Evolutionary conservation across 2,888 invertebrate species (phyloP).

Genomic region (Laothoe populi): DNA sequence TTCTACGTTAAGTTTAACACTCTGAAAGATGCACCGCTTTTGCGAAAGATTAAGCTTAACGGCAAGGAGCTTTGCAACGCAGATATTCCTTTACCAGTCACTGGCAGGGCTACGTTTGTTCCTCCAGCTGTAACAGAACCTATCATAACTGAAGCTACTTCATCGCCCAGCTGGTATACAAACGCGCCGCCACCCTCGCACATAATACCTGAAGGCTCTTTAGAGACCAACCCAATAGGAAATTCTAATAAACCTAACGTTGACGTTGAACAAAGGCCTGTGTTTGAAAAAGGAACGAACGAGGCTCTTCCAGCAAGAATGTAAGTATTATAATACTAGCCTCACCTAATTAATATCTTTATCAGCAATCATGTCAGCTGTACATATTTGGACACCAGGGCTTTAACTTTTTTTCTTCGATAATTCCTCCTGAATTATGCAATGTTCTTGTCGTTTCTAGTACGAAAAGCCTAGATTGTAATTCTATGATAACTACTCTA

Average conservation of each 20-base stretch:
- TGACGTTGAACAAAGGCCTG: neutral
- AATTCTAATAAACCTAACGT: neutral
- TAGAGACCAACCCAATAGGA: neutral
- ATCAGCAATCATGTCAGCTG: no score
- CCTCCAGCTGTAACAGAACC: neutral
- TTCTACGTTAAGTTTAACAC: constrained; percentile 85
- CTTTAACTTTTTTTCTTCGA: no score
- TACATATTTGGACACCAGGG: no score
- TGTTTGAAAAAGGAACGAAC: neutral
- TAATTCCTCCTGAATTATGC: no score
- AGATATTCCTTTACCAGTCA: neutral
- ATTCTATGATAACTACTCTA: no score
- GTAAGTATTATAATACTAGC: neutral
- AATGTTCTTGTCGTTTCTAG: no score
- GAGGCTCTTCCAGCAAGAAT: neutral
- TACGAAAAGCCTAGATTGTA: no score
- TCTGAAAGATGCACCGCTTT: constrained; percentile 67
- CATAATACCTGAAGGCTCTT: neutral
- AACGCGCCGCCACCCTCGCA: neutral
- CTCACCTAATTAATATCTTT: neutral
- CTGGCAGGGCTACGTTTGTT: neutral
- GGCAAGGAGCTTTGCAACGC: constrained; percentile 80
- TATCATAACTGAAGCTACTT: neutral
- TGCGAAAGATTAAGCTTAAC: constrained; percentile 79
- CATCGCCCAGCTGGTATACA: neutral